Percentiles rank a stretch among this genome's conserved stretches.
Conservation (phyloP, 2,797 vertebrate species). For the Mormyrus hasselquistii region DNA sequence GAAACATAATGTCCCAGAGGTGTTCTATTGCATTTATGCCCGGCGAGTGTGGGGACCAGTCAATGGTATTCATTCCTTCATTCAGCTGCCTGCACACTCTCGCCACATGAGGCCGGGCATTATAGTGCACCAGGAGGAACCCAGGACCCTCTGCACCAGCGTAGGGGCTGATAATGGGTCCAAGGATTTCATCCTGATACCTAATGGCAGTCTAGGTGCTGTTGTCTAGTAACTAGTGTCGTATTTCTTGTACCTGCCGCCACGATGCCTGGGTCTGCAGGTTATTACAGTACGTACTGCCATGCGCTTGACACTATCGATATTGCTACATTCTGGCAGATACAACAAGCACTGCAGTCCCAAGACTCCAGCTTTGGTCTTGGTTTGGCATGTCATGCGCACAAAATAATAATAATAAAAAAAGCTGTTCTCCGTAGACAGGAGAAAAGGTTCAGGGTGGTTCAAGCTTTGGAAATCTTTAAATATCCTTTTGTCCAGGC, state of each 20-base stretch:
- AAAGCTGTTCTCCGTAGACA: neutral
- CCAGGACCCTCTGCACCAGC: neutral
- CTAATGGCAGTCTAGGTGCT: neutral
- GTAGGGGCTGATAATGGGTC: neutral
- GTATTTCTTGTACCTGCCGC: neutral
- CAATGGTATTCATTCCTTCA: neutral
- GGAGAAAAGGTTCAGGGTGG: neutral
- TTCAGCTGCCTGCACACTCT: neutral
- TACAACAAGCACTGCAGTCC: neutral
- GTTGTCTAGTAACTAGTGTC: neutral
- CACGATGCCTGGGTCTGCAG: neutral
- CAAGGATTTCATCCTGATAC: neutral
- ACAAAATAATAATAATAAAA: too few relatives aligned
- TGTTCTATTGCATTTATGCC: neutral
- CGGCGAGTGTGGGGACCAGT: neutral
- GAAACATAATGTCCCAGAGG: neutral
- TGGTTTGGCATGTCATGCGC: neutral
- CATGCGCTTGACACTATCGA: neutral
- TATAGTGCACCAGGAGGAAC: too few relatives aligned
- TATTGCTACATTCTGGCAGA: neutral
- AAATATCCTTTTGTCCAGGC: neutral
- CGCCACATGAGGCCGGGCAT: too few relatives aligned
- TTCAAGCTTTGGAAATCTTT: neutral
- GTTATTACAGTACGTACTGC: neutral
- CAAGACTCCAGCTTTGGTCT: neutral